Conservation (phyloP, 2,113 vertebrate genomes). For the Cyprinodon variegatus region DNA sequence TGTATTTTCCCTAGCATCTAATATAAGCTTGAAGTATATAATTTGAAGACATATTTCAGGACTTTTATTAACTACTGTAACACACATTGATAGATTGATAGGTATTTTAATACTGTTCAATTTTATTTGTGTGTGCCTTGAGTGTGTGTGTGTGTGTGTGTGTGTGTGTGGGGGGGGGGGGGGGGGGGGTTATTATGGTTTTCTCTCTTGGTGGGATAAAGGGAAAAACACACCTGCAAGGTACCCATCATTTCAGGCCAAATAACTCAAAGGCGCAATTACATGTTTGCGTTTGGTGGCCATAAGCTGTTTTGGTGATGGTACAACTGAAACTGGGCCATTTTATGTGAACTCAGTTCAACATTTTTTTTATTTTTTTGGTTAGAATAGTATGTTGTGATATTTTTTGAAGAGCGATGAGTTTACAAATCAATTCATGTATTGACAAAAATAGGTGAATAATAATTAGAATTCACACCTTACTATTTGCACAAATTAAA, state of each 20-base stretch:
- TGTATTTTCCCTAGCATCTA: not conserved
- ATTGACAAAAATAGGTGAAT: too few species aligned
- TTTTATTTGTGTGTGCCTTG: too few species aligned
- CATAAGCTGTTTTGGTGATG: constrained; percentile 29
- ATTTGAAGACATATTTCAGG: too few species aligned
- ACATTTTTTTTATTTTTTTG: not conserved
- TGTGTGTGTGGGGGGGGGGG: not conserved
- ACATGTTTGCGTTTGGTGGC: constrained; percentile 36
- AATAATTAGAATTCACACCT: too few species aligned
- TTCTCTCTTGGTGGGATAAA: constrained; percentile 71
- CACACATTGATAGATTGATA: not conserved
- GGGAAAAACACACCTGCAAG: constrained; percentile 41
- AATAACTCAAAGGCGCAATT: constrained; percentile 41
- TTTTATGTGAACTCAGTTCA: not conserved
- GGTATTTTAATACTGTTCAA: not conserved
- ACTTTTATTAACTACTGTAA: too few species aligned
- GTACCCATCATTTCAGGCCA: constrained; percentile 33
- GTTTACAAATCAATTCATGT: too few species aligned
- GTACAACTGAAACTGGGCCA: not conserved
- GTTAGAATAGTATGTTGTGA: too few species aligned
- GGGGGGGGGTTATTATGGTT: not conserved
- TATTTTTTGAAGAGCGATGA: too few species aligned
- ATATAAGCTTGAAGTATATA: not conserved
- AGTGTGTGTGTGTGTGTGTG: not conserved
- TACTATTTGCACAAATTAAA: too few species aligned